Percentiles rank a stretch among this genome's conserved stretches.
Evolutionary conservation across 2,113 vertebrate species (phyloP).

Genomic region (Corapipo altera): DNA sequence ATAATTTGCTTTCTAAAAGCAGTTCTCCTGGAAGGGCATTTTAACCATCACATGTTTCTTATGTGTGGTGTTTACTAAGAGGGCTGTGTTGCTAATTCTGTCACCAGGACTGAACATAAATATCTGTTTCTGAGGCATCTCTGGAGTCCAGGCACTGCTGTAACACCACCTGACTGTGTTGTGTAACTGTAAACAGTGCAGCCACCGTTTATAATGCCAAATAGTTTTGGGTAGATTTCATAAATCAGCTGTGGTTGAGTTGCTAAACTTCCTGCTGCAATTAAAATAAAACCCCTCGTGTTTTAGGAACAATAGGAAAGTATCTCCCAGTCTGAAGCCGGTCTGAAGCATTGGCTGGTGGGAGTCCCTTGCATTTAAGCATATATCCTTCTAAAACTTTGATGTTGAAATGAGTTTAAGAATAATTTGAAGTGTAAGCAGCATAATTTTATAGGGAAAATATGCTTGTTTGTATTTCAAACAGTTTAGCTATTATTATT

Average conservation of each 20-base stretch:
- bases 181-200: not conserved
- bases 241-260: not conserved
- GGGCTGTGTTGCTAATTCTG: not conserved
- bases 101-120: fast-evolving
- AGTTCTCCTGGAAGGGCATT: not conserved
- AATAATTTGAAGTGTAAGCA: not conserved
- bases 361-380: not conserved
- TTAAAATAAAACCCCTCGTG: not conserved
- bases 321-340: not conserved
- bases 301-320: not conserved
- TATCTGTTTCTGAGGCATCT: not conserved
- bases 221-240: not conserved
- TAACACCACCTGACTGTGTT: not conserved
- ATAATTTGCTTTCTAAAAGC: not conserved
- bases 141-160: not conserved
- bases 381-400: not conserved
- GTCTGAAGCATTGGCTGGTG: not conserved
- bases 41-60: not conserved
- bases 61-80: fast-evolving
- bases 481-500: not conserved
- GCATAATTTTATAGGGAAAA: not conserved
- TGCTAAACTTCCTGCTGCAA: not conserved
- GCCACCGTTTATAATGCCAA: not conserved
- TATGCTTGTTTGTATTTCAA: not conserved
- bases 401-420: not conserved